These are phyloP conservation scores for Eubasilissa splendida DNA, from an alignment of 2,888 invertebrate species.

Conservation along the genomic window DNA sequence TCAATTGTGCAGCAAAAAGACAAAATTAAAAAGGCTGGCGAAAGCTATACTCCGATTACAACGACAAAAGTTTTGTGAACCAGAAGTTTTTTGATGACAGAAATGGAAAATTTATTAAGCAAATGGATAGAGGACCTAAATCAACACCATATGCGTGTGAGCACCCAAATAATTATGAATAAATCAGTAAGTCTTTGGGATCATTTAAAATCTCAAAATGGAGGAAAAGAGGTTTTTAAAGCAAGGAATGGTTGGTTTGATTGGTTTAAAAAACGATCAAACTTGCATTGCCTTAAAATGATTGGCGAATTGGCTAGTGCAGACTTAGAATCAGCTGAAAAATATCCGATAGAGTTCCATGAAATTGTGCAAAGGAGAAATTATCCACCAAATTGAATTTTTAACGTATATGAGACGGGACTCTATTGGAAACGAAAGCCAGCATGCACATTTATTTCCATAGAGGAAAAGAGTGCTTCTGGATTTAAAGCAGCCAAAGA, in stretches of 20 bases:
- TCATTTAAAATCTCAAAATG: constrained; percentile 19
- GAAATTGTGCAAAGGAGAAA: constrained; percentile 24
- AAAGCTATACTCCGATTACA: too few species aligned
- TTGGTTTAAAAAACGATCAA: too few species aligned
- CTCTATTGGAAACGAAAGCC: constrained; percentile 25
- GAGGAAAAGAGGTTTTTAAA: constrained; percentile 7
- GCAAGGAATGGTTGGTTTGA: not conserved
- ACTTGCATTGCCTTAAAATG: too few species aligned
- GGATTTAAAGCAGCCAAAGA: constrained; percentile 5
- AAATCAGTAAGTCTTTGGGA: not conserved
- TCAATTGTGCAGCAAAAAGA: too few species aligned
- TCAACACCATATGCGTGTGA: too few species aligned
- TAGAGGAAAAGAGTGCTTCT: constrained; percentile 26
- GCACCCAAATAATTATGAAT: too few species aligned
- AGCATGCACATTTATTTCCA: constrained; percentile 17
- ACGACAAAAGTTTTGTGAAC: too few species aligned
- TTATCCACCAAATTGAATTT: constrained; percentile 25
- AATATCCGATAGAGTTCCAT: constrained; percentile 10
- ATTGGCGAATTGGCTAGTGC: not conserved
- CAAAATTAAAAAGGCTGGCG: too few species aligned
- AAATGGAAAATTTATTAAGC: too few species aligned
- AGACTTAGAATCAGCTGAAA: not conserved
- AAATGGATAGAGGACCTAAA: too few species aligned
- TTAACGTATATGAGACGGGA: constrained; percentile 25
- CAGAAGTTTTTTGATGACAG: too few species aligned